phyloP scores from a whole-genome alignment of 2,797 vertebrate genomes.

The Simalia tracyae region DNA sequence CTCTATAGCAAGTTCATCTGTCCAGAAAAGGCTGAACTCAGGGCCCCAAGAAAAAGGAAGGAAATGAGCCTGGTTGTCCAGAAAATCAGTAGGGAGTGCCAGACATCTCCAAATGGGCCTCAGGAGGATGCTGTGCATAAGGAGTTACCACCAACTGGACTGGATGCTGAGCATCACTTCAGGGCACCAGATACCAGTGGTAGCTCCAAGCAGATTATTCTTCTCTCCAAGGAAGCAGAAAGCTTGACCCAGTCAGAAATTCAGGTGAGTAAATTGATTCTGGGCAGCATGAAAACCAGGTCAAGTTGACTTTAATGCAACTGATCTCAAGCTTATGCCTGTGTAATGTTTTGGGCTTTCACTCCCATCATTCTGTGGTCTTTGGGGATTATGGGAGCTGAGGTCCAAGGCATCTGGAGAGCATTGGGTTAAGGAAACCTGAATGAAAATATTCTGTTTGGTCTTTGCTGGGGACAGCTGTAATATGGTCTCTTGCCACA shows the following conservation, averaged over 20 bases:
- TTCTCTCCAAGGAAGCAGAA: slow-evolving; percentile 49
- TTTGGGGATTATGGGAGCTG: background rate
- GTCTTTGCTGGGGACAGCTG: background rate
- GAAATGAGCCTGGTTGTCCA: slow-evolving; percentile 56
- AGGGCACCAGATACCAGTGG: slow-evolving; percentile 50
- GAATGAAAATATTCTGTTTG: background rate
- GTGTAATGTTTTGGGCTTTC: background rate
- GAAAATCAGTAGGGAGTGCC: background rate
- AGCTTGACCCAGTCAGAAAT: slow-evolving; percentile 72
- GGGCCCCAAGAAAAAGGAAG: background rate
- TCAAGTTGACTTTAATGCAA: background rate
- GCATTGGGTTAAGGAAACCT: background rate
- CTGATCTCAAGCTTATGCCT: background rate
- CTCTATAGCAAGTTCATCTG: slow-evolving; percentile 77
- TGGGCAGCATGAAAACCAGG: too few species aligned
- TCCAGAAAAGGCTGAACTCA: slow-evolving; percentile 1
- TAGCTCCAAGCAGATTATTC: slow-evolving; percentile 44
- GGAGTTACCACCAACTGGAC: slow-evolving; percentile 53
- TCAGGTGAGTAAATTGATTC: slow-evolving; percentile 75
- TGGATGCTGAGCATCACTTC: slow-evolving; percentile 29
- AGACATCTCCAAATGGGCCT: background rate
- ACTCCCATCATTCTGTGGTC: background rate
- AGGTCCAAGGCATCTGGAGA: background rate
- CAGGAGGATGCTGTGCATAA: slow-evolving; percentile 55
- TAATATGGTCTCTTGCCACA: background rate